Evolutionary conservation across 1,140 invertebrate species (phyloP), one percentile per base, ranked within the genome.

Genomic region (Chironomus tepperi): DNA sequence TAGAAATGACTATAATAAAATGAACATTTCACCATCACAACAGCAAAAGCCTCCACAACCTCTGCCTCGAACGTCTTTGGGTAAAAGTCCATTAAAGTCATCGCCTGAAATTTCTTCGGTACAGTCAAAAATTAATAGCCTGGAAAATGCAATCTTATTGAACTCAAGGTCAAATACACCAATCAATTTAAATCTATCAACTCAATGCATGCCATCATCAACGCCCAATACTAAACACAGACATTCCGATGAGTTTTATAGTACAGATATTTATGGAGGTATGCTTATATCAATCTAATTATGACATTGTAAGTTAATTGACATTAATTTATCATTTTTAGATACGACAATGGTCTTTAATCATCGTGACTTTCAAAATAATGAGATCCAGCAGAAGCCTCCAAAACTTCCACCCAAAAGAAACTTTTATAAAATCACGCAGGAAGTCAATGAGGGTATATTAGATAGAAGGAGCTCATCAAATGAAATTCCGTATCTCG

Each of bases 361-460:
- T 70, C 65, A 70, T 21, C 65, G 76, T 16, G 74, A 77, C 67
- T 43, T 19, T 57, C 19, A n/a, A 1, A 83, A 79, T 76, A 81
- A 81, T 34, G 86, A 86, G 87, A 87, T 79, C 86, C 86, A 8
- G 87, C 87, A 81, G 86, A 74, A 78, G 86, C 86, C 42, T 85
- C 84, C 3, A 86, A 86, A 78, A 85, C 85, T 42, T 84, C 84
- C 70, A 86, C 86, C 79, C 76, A 70, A 77, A 77, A 7, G 34
- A 73, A 10, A 80, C 74, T 77, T 77, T 79, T 75, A 78, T 78
- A 77, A 80, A 78, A 74, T 75, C 74, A 19, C 77, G 19, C 77
- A 77, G 75, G 75, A 34, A 34, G 24, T 34, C 1, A 34, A 34
- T 5, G 24, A 34, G 1, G 24, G 24, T 2, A 34, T 34, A 34